phyloP scores from a whole-genome alignment of 2,113 vertebrate genomes.

The Cephalopterus ornatus region DNA sequence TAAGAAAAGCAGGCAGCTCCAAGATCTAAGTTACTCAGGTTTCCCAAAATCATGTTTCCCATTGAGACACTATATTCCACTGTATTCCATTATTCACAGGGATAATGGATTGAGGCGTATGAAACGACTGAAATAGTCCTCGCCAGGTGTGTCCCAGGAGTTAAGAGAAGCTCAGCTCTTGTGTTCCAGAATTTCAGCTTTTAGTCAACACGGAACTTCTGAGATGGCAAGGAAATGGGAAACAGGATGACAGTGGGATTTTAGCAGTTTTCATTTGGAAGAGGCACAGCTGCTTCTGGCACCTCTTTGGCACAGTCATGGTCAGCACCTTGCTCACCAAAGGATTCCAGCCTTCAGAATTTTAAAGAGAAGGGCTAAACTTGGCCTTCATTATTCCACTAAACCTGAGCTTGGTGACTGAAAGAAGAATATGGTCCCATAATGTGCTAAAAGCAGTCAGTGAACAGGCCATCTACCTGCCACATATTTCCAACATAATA shows the following conservation, averaged over 20 bases:
- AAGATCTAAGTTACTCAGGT: neutral
- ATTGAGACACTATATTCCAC: neutral
- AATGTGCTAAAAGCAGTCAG: neutral
- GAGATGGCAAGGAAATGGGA: neutral
- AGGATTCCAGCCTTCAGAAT: neutral
- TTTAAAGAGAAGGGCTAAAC: neutral
- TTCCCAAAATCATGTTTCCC: neutral
- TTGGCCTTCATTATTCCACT: neutral
- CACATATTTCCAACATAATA: neutral
- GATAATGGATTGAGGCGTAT: neutral
- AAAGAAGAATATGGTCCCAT: neutral
- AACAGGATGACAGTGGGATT: neutral
- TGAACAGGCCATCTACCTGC: neutral
- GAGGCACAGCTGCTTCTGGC: neutral
- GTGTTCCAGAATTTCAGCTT: neutral
- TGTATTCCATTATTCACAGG: neutral
- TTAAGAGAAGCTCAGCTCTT: neutral
- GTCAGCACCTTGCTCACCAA: neutral
- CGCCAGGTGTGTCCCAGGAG: neutral
- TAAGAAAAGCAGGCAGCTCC: neutral
- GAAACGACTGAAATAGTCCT: neutral
- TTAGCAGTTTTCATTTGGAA: neutral
- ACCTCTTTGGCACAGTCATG: fast-evolving
- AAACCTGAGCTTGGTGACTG: neutral
- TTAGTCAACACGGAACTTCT: neutral